Evolutionary conservation across 2,888 invertebrate species (phyloP).

Genomic region (Osmoderma eremita): DNA sequence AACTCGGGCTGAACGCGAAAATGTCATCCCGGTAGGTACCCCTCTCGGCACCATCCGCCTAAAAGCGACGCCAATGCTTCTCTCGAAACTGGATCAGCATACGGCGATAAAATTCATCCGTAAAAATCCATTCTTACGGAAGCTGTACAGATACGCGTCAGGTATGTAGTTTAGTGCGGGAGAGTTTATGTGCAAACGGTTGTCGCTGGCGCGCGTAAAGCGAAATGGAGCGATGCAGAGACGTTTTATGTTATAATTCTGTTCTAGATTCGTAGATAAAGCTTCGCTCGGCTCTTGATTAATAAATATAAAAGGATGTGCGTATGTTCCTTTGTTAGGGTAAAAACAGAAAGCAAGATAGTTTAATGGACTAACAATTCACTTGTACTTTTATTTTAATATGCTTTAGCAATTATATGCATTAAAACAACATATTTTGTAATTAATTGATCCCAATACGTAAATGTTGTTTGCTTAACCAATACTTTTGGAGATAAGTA

Average conservation of each 20-base stretch:
- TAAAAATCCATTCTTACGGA: constrained; percentile 42
- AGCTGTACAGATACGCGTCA: constrained; percentile 36
- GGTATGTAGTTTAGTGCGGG: constrained; percentile 31
- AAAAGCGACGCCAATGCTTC: background rate
- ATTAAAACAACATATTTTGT: too few relatives aligned
- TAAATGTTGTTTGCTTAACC: too few relatives aligned
- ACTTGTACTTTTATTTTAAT: too few relatives aligned
- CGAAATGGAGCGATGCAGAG: constrained; percentile 10
- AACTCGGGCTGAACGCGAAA: background rate
- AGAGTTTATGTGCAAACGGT: background rate
- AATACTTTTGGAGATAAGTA: too few relatives aligned
- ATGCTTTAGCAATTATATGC: too few relatives aligned
- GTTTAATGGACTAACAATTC: too few relatives aligned
- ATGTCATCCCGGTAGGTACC: background rate
- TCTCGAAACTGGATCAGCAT: constrained; percentile 33
- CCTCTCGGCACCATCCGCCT: background rate
- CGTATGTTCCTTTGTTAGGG: too few relatives aligned
- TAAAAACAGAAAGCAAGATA: too few relatives aligned
- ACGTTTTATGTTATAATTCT: constrained; percentile 29
- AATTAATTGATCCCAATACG: too few relatives aligned
- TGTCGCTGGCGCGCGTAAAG: constrained; percentile 2
- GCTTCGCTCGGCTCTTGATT: too few relatives aligned
- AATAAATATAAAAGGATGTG: too few relatives aligned
- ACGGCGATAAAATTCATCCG: constrained; percentile 36
- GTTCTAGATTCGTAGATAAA: constrained; percentile 11